Percentiles rank a stretch among this genome's conserved stretches.
phyloP scores from a whole-genome alignment of 2,888 invertebrate genomes.

The Noctua janthina region DNA sequence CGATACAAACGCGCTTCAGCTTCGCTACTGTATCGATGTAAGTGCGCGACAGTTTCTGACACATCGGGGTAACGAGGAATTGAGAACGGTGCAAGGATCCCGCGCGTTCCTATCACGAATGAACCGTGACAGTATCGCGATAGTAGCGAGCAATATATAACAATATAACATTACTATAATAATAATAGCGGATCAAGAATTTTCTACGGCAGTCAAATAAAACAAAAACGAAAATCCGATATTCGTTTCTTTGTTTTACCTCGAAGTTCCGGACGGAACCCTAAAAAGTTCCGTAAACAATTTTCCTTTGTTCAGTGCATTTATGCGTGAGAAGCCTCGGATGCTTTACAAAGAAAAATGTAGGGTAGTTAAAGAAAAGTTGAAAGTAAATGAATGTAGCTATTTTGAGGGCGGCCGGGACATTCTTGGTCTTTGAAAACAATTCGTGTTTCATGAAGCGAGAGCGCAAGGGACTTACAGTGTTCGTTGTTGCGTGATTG shows the following conservation, averaged over 20 bases:
- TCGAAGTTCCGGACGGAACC: neutral
- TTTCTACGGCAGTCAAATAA: neutral
- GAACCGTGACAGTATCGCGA: no score
- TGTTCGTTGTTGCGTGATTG: constrained; percentile 39
- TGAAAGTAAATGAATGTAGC: constrained; percentile 41
- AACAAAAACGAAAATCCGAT: neutral
- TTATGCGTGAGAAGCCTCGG: constrained; percentile 26
- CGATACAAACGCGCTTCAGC: neutral
- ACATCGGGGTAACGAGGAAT: neutral
- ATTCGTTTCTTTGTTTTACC: neutral
- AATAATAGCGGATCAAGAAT: neutral
- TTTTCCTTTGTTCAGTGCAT: constrained; percentile 51
- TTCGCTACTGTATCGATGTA: neutral
- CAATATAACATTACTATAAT: no score
- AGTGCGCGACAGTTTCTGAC: neutral
- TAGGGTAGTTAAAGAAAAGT: constrained; percentile 53
- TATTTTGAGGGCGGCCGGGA: constrained; percentile 37
- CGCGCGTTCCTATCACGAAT: no score
- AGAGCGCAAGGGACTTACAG: constrained; percentile 28
- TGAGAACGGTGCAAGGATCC: no score
- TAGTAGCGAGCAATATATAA: no score
- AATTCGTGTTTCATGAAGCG: constrained; percentile 42
- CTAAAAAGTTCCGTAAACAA: constrained; percentile 36
- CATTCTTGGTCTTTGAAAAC: constrained; percentile 46
- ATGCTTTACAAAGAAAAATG: constrained; percentile 56